Conservation (phyloP, 2,797 vertebrate genomes). For the Iguana delicatissima region DNA sequence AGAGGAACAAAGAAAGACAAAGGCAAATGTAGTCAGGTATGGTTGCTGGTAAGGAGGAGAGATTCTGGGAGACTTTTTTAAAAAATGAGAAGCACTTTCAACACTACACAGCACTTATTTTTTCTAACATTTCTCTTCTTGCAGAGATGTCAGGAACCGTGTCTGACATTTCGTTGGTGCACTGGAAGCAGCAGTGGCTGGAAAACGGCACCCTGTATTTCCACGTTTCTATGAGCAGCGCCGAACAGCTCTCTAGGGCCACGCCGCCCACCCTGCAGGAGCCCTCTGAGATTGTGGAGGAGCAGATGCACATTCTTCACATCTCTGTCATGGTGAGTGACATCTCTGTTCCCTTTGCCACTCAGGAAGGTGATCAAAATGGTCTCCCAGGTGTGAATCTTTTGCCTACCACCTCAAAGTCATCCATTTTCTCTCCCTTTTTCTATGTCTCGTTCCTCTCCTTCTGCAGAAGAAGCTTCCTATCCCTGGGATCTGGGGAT, state of each 20-base stretch:
- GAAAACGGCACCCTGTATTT: constrained; percentile 98
- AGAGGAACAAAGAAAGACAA: neutral
- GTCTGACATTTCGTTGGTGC: constrained; percentile 94
- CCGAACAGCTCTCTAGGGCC: constrained; percentile 86
- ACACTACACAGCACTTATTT: neutral
- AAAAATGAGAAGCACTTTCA: too few species aligned
- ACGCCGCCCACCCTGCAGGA: constrained; percentile 89
- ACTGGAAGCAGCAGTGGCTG: constrained; percentile 99
- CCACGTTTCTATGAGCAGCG: constrained; percentile 92
- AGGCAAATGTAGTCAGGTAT: neutral
- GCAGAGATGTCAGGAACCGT: constrained; percentile 95
- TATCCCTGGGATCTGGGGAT: neutral
- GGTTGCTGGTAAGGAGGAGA: neutral
- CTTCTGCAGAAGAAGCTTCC: neutral
- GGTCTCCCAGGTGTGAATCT: neutral
- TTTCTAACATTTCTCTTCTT: constrained; percentile 18
- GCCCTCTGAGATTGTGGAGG: constrained; percentile 90
- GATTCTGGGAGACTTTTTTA: neutral
- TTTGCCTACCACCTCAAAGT: neutral
- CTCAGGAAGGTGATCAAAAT: accelerated
- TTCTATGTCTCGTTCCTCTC: neutral
- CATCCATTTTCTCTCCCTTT: neutral
- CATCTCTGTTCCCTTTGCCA: accelerated
- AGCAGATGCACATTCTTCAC: constrained; percentile 96
- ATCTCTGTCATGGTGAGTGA: constrained; percentile 97